Base-by-base conservation (phyloP, 1,140 invertebrate species). In the Hypsibius dujardini region DNA sequence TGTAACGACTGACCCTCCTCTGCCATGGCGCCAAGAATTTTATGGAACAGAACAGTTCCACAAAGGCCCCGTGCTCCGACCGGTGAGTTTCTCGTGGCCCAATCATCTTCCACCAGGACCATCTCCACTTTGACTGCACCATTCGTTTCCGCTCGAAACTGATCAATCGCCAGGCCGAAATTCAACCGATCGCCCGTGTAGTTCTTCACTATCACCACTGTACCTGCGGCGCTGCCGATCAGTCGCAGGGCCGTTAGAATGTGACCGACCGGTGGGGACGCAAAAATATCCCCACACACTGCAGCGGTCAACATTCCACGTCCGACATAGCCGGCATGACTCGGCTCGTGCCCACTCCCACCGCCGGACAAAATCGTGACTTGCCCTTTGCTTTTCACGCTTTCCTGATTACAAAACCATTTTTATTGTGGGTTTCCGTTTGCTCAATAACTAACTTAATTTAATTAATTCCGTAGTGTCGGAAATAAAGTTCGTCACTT, bases 111-210 rank as follows among this genome's bases (percentile, higher is more conserved):
- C 15, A 88, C 84, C 46, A 87, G 82, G 7, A 89, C 76, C 77
- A 85, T 83, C 73, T 84, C 84, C 7, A 87, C 82, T 82, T 86
- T 76, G 73, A 77, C 80, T 74, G 85, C 86, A 79, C 85, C 84
- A 59, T 87, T 80, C 1, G 85, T 86, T 73, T 82, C 78, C 59
- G 80, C 80, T 76, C 81, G 85, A 1, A 86, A 87, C 76, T 85
- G 84, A 77, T 91, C 88, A 59, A 86, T 81, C 1, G 89, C 88
- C 77, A 89, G 83, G 28, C 89, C 90, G 80, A 92, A 92, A 78
- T 91, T 92, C 1, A 93, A 79, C 74, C 88, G 80, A 76, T 92
- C 90, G 0, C 90, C 90, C 2, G 90, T 92, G 77, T 93, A 92
- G 81, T 92, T 93, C 7, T 87, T 86, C 2, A 90, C 83, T 28